Base-by-base conservation (phyloP, 2,113 vertebrate genomes). In the Dromas ardeola region DNA sequence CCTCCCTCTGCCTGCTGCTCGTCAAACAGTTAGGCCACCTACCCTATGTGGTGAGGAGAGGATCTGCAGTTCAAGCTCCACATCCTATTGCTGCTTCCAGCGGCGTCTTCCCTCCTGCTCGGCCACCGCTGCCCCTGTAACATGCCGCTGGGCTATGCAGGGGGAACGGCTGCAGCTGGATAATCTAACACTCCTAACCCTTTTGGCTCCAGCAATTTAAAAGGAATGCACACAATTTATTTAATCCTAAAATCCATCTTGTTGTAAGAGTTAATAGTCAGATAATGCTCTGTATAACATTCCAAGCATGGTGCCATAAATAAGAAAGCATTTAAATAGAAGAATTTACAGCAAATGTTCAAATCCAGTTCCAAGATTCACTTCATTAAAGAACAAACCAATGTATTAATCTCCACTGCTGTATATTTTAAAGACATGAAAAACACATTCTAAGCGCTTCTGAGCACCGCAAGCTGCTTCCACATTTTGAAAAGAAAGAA, bases 261-360 rank as follows among this genome's bases (percentile, higher is more conserved):
- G 30, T 61, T 62, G 70, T 74, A 86, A 52, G n/a, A 94, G 67
- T 90, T 88, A 90, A 83, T 34, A 93, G 58, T 47, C 67, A 69
- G 78, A 82, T 96, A 91, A 91, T 80, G 74, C 58, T 88, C 43
- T n/a, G 62, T 72, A 56, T 76, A 87, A 52, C 34, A 88, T 87
- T 91, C 81, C 42, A 80, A 96, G 79, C 66, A n/a, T 50, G 49
- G 40, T 0, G 0, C 78, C 55, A 62, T 72, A 85, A 95, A 85
- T 85, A 80, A 91, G 91, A 84, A 89, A 96, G 66, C 43, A 77
- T 82, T 96, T 90, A 93, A 93, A 88, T 85, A 88, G 32, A 87
- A 89, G 40, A 50, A 32, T 77, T 73, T 45, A 55, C 61, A 86
- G 76, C 56, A 86, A 93, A 86, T 13, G 10, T 58, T 95, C 66